Evolutionary conservation across 2,888 invertebrate genomes (phyloP), one percentile per base, ranked within the genome.

Genomic region (Hermodice carunculata): DNA sequence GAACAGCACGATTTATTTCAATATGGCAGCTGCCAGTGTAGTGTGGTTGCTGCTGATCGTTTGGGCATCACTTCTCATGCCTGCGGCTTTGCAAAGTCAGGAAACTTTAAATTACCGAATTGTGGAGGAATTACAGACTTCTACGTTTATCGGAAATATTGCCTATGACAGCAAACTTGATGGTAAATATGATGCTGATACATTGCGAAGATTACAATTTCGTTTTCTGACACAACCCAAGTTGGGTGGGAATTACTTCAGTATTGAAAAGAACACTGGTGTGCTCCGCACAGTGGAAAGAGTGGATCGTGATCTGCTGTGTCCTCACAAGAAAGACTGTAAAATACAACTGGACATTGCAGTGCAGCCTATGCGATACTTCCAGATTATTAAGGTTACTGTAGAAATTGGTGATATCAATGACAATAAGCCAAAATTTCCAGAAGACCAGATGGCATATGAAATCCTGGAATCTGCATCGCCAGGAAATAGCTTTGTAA

Each of bases 281-380:
- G 52, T 66, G 17, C 49, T 74, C 29, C 61, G 59, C 22, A 71
- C 70, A 17, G 48, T 46, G 2, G 51, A 42, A 11, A 53, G 69
- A 26, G 46, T 74, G 8, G 74, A 74, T 61, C 52, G 74, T n/a
- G 74, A 74, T 44, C 46, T 49, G 2, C 28, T 71, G 17, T 74
- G 74, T 61, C 66, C 64, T 4, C 34, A 40, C 24, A 31, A 32
- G 24, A 54, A 44, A 11, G 29, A 24, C 8, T 70, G 70, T 46
- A 29, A 48, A 22, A 56, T 69, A 26, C 31, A 58, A 17, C 44
- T 71, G 1, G 70, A 71, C 49, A 57, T 73, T 3, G 67, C 71
- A 6, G 49, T 73, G 5, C 26, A 40, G n/a, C 26, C 37, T 26
- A 43, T 26, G 3, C 29, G 44, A 22, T 60, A 52, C 31, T 24